phyloP scores from a whole-genome alignment of 1,140 invertebrate species.

The Brachionus calyciflorus region DNA sequence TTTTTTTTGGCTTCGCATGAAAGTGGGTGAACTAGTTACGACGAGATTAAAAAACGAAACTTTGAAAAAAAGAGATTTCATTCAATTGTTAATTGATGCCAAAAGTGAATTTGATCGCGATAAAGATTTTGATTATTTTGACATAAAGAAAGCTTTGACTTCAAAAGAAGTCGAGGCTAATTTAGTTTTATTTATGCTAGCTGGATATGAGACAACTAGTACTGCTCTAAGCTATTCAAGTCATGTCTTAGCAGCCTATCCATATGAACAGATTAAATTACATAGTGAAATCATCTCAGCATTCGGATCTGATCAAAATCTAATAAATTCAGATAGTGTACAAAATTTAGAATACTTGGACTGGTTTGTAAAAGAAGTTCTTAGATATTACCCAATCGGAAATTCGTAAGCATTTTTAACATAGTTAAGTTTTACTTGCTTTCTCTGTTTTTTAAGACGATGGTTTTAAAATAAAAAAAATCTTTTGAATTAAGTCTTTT shows the following conservation, averaged over 20 bases:
- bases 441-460: too few relatives aligned
- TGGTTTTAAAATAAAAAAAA: too few relatives aligned
- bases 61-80: neutral
- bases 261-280: slow-evolving; percentile 60
- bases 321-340: slow-evolving; percentile 49
- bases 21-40: neutral
- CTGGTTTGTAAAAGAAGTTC: slow-evolving; percentile 56
- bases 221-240: slow-evolving; percentile 55
- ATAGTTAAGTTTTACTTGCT: neutral
- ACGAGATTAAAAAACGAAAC: neutral
- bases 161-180: slow-evolving; percentile 54
- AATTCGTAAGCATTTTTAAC: slow-evolving; percentile 51
- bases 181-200: slow-evolving; percentile 54
- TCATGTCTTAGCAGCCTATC: slow-evolving; percentile 61
- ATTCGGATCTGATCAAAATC: neutral
- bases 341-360: slow-evolving; percentile 54
- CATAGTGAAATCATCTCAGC: slow-evolving; percentile 56
- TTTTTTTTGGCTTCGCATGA: slow-evolving; percentile 20
- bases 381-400: slow-evolving; percentile 54
- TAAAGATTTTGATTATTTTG: neutral
- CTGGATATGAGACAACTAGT: slow-evolving; percentile 62
- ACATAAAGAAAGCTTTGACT: neutral
- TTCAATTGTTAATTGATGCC: slow-evolving; percentile 42
- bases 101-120: slow-evolving; percentile 22
- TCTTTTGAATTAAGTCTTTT: too few relatives aligned